Evolutionary conservation across 2,113 vertebrate genomes (phyloP).

Genomic region (Choloepus hoffmanni): DNA sequence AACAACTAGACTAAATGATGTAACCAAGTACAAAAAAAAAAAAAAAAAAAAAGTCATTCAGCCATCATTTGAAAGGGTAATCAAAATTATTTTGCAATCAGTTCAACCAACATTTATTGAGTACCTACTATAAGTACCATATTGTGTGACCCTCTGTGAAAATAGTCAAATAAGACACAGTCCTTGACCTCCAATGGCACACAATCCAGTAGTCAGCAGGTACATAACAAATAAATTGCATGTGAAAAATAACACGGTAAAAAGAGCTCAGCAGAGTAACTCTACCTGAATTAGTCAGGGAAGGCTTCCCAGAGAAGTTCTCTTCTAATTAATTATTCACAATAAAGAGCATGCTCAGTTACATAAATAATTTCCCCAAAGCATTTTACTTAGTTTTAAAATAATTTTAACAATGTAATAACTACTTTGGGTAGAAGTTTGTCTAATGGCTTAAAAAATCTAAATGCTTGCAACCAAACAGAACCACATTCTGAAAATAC

Average conservation of each 20-base stretch:
- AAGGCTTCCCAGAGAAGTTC: not conserved
- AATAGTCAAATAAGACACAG: slow-evolving; percentile 1
- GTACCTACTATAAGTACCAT: not conserved
- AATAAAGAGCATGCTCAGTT: not conserved
- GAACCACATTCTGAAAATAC: not conserved
- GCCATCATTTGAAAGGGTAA: not conserved
- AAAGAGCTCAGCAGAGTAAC: not conserved
- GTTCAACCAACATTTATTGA: not conserved
- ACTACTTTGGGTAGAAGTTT: not conserved
- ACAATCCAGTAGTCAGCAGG: not conserved
- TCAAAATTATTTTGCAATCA: not conserved
- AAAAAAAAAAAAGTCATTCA: slow-evolving; percentile 24
- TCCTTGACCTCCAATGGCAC: not conserved
- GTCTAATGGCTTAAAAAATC: not conserved
- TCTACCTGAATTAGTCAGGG: not conserved
- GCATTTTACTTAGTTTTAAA: not conserved
- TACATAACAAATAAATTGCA: not conserved
- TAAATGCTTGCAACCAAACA: not conserved
- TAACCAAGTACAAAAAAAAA: not conserved
- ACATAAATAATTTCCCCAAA: not conserved
- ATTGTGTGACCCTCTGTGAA: not conserved
- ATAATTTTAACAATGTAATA: slow-evolving; percentile 8
- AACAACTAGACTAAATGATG: not conserved
- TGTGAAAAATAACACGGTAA: not conserved
- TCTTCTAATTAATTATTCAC: not conserved